Conservation (phyloP, 2,113 vertebrate genomes). For the Atherinomorus stipes region DNA sequence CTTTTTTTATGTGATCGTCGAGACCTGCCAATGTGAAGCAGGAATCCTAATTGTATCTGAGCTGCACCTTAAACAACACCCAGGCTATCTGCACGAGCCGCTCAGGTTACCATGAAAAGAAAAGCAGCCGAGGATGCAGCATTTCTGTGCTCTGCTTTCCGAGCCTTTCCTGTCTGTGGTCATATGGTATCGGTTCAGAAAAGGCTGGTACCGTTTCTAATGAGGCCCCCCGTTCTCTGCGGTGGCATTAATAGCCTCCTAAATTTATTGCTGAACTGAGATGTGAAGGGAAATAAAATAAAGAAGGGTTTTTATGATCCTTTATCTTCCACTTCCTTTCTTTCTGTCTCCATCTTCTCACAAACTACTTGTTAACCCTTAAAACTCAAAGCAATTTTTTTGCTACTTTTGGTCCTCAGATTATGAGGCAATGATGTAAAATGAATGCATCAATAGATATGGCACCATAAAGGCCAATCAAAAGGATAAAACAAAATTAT, state of each 20-base stretch:
- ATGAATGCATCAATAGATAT: too few species aligned
- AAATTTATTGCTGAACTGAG: conserved; percentile 45
- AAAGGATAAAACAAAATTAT: too few species aligned
- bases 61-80: conserved; percentile 27
- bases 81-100: not conserved
- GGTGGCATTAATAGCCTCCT: conserved; percentile 43
- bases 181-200: conserved; percentile 39
- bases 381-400: too few species aligned
- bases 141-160: conserved; percentile 45
- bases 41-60: conserved; percentile 21
- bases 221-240: conserved; percentile 38
- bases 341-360: conserved; percentile 10
- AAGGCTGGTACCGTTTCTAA: conserved; percentile 45
- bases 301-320: conserved; percentile 9
- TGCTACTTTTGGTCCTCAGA: too few species aligned
- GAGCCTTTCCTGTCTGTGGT: conserved; percentile 21
- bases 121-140: conserved; percentile 45
- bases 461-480: too few species aligned
- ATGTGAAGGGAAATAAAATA: conserved; percentile 37
- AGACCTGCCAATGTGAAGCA: conserved; percentile 2
- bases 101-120: conserved; percentile 64
- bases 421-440: too few species aligned
- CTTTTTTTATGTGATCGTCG: conserved; percentile 18
- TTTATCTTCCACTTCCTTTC: conserved; percentile 1
- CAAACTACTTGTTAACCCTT: conserved; percentile 23